Evolutionary conservation across 2,888 invertebrate species (phyloP).

Genomic region (Lordiphosa fenestrarum): DNA sequence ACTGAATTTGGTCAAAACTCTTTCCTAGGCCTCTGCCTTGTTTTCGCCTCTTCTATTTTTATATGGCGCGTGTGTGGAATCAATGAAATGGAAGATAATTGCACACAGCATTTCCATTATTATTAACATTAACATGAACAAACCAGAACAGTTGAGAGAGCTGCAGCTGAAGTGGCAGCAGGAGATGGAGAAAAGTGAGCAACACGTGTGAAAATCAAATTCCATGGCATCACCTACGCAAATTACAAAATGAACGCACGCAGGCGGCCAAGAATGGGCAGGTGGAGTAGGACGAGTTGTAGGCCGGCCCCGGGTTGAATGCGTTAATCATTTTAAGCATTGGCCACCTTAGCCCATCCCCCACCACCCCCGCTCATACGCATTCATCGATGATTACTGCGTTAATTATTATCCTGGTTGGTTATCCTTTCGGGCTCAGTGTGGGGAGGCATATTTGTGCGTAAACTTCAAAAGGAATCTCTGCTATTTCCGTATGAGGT

Average conservation of each 20-base stretch:
- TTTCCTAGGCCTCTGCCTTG: constrained; percentile 7
- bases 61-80: constrained; percentile 59
- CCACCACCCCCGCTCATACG: constrained; percentile 23
- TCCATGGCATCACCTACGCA: constrained; percentile 76
- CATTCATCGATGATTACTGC: constrained; percentile 77
- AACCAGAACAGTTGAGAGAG: constrained; percentile 39
- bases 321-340: constrained; percentile 60
- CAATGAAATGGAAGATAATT: constrained; percentile 68
- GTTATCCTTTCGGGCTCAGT: constrained; percentile 11
- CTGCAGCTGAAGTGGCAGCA: not conserved
- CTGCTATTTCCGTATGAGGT: constrained; percentile 66
- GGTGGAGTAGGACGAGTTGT: constrained; percentile 16
- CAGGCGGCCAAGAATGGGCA: constrained; percentile 25
- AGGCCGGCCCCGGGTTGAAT: constrained; percentile 43
- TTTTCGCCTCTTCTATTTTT: constrained; percentile 52
- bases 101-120: constrained; percentile 67
- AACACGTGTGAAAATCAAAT: constrained; percentile 78
- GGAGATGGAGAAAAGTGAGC: constrained; percentile 9
- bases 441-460: constrained; percentile 59
- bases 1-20: no score
- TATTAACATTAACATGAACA: constrained; percentile 66
- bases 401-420: constrained; percentile 69
- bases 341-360: constrained; percentile 33
- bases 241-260: constrained; percentile 72
- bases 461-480: constrained; percentile 76